Conservation (phyloP, 2,113 vertebrate genomes). For the Archilochus colubris region DNA sequence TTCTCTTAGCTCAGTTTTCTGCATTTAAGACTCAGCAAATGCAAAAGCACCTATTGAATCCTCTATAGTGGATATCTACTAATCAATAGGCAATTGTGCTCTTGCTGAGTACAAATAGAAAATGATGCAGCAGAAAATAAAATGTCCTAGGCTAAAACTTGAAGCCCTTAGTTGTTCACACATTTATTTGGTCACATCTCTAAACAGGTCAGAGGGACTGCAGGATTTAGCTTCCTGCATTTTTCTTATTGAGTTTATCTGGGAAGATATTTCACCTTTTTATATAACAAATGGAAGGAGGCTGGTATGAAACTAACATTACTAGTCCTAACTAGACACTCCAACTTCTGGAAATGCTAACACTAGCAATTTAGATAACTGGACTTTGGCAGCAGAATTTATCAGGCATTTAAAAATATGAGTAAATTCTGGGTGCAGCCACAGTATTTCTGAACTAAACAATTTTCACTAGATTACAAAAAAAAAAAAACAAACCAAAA, state of each 20-base stretch:
- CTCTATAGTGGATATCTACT: not conserved
- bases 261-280: not conserved
- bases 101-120: conserved; percentile 52
- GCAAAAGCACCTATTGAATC: conserved; percentile 50
- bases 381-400: not conserved
- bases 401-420: not conserved
- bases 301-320: not conserved
- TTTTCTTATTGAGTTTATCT: not conserved
- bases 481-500: not conserved
- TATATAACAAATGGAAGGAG: not conserved
- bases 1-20: conserved; percentile 11
- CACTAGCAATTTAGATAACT: not conserved
- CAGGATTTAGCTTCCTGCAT: not conserved
- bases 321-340: not conserved
- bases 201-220: not conserved
- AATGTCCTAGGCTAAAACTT: conserved; percentile 1
- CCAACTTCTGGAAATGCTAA: not conserved
- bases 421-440: not conserved
- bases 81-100: conserved; percentile 58
- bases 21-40: conserved; percentile 30
- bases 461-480: not conserved
- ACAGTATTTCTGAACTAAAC: not conserved
- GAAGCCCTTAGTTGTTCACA: not conserved
- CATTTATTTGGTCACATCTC: not conserved
- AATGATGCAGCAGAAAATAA: conserved; percentile 57